These are phyloP conservation scores for Athene cunicularia DNA, from an alignment of 2,113 vertebrate species.

Conservation along the genomic window DNA sequence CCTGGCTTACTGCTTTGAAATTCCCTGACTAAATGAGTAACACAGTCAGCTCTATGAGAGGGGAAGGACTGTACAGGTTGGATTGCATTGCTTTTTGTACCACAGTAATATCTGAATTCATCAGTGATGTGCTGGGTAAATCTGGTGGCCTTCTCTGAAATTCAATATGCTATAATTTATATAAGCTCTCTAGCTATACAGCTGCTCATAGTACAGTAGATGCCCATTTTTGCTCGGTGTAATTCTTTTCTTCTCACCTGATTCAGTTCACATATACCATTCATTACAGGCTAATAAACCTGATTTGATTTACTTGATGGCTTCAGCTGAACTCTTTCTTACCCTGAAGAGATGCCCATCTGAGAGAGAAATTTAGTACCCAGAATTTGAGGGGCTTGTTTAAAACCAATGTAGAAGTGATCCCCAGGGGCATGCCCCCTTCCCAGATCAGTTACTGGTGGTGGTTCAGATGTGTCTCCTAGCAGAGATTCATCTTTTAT, in stretches of 20 bases:
- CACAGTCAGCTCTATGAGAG: background rate
- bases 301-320: background rate
- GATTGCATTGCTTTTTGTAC: background rate
- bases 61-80: background rate
- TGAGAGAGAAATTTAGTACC: background rate
- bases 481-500: background rate
- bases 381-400: background rate
- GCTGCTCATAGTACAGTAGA: background rate
- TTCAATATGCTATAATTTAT: background rate
- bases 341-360: background rate
- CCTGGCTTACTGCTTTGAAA: background rate
- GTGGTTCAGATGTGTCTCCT: background rate
- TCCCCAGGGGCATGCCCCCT: background rate
- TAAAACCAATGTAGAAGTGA: background rate
- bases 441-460: background rate
- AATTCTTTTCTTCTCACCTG: background rate
- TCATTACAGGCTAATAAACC: background rate
- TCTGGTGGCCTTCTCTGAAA: background rate
- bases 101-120: background rate
- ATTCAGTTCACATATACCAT: background rate
- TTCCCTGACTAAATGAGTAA: background rate
- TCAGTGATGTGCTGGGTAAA: background rate
- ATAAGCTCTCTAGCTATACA: background rate
- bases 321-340: background rate
- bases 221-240: background rate